Evolutionary conservation across 2,888 invertebrate genomes (phyloP).

Genomic region (Phyto melanocephala): DNA sequence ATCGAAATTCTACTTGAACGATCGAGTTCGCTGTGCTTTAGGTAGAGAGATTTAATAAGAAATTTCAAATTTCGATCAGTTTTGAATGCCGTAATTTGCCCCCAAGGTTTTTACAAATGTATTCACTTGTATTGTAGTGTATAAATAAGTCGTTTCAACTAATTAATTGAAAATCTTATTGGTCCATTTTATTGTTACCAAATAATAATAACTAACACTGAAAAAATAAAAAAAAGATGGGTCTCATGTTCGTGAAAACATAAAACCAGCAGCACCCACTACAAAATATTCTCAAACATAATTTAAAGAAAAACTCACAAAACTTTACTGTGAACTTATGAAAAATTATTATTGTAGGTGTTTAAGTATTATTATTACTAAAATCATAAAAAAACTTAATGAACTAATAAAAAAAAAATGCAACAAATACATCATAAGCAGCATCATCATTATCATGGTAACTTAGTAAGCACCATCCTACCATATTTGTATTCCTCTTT

Average conservation of each 20-base stretch:
- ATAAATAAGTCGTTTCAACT: neutral
- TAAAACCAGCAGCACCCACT: constrained; percentile 37
- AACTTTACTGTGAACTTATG: constrained; percentile 9
- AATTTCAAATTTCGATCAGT: too few species aligned
- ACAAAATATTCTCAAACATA: neutral
- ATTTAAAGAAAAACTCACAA: constrained; percentile 7
- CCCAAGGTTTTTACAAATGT: too few species aligned
- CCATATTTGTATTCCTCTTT: neutral
- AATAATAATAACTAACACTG: neutral
- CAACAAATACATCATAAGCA: neutral
- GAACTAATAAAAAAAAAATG: constrained; percentile 20
- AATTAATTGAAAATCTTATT: neutral
- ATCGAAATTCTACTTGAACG: too few species aligned
- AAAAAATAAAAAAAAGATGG: constrained; percentile 9
- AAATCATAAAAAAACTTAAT: constrained; percentile 2
- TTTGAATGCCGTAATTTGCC: too few species aligned
- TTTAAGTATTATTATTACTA: neutral
- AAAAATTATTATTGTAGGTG: constrained; percentile 11
- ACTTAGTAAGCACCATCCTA: neutral
- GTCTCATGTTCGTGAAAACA: constrained; percentile 58
- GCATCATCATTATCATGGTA: neutral
- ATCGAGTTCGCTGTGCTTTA: too few species aligned
- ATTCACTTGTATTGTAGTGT: neutral
- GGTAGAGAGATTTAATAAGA: too few species aligned
- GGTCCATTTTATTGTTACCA: constrained; percentile 13